Conservation (phyloP, 2,888 invertebrate genomes). For the Leucania comma region DNA sequence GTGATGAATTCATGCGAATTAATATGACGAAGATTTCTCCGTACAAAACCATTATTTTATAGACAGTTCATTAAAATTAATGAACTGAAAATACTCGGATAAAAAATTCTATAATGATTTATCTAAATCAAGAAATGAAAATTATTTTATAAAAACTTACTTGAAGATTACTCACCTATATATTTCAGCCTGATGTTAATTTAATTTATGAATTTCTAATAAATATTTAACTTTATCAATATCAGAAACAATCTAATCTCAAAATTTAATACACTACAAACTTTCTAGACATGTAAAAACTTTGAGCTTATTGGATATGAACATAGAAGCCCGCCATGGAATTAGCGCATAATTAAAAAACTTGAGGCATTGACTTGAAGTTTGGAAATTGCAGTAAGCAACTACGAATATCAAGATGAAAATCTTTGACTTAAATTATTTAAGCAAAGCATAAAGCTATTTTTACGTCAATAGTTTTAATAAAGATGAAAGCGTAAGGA, state of each 20-base stretch:
- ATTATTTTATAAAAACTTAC: neutral
- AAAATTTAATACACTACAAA: constrained; percentile 53
- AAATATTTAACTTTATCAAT: constrained; percentile 18
- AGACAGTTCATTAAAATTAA: too few relatives aligned
- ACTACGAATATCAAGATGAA: constrained; percentile 35
- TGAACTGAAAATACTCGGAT: too few relatives aligned
- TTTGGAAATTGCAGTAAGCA: constrained; percentile 52
- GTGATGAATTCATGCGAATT: constrained; percentile 41
- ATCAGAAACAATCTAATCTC: constrained; percentile 34
- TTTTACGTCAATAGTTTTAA: constrained; percentile 7
- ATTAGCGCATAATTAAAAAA: constrained; percentile 69
- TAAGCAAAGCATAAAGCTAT: neutral
- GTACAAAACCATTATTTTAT: too few relatives aligned
- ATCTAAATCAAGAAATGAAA: too few relatives aligned
- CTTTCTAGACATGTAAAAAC: constrained; percentile 69
- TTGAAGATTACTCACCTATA: neutral
- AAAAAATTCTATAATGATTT: neutral
- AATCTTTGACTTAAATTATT: constrained; percentile 22
- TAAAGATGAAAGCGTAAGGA: constrained; percentile 29
- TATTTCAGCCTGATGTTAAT: neutral
- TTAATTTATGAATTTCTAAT: constrained; percentile 28
- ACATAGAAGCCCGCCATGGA: constrained; percentile 46
- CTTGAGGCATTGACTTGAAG: constrained; percentile 56
- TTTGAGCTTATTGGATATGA: constrained; percentile 65
- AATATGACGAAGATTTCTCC: too few relatives aligned